phyloP scores from a whole-genome alignment of 2,797 vertebrate species.

The Zalophus californianus region DNA sequence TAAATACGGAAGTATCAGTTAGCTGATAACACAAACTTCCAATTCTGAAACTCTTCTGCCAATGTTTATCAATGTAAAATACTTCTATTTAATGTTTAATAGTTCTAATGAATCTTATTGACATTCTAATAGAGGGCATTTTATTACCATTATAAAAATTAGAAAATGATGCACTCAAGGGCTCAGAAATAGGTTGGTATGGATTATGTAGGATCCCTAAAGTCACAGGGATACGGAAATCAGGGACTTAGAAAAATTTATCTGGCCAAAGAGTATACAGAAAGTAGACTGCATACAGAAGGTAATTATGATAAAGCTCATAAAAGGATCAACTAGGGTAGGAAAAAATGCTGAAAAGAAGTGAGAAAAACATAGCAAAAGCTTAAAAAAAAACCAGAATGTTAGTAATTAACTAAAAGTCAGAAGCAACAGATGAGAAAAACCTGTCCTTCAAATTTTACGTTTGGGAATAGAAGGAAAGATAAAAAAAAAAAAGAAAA shows the following conservation, averaged over 20 bases:
- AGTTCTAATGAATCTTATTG: slow-evolving; percentile 21
- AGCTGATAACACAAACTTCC: slow-evolving; percentile 10
- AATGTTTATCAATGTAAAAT: not conserved
- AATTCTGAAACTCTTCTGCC: slow-evolving; percentile 34
- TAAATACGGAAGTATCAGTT: not conserved
- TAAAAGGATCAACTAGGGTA: not conserved
- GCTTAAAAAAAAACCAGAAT: not conserved
- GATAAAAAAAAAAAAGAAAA: not conserved
- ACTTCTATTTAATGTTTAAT: slow-evolving; percentile 15
- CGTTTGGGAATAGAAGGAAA: not conserved
- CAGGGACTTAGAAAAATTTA: not conserved
- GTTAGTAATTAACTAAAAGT: not conserved
- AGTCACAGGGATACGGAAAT: not conserved
- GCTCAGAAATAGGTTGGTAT: not conserved
- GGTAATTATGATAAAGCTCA: slow-evolving; percentile 34
- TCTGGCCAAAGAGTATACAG: not conserved
- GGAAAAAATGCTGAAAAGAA: slow-evolving; percentile 44
- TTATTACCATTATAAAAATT: slow-evolving; percentile 49
- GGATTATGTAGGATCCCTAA: not conserved
- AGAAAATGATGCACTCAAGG: not conserved
- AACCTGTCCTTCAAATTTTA: not conserved
- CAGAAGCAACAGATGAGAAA: slow-evolving; percentile 4
- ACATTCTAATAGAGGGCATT: not conserved
- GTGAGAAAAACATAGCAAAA: not conserved
- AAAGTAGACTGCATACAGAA: not conserved